Evolutionary conservation across 2,113 vertebrate species (phyloP).

Genomic region (Cairina moschata): DNA sequence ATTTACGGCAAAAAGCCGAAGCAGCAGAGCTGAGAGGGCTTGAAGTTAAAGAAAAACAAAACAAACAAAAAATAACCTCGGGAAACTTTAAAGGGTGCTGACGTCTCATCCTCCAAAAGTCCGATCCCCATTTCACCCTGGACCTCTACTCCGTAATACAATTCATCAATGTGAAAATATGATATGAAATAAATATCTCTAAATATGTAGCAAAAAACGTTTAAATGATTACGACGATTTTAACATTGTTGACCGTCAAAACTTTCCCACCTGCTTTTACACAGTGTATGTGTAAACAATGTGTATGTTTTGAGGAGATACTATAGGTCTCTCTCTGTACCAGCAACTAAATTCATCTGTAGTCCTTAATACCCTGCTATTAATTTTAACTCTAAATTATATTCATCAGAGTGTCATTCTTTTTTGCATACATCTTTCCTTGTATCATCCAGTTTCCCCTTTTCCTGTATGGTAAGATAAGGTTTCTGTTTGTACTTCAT

Average conservation of each 20-base stretch:
- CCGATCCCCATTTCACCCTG: fast-evolving
- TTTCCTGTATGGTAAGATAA: not conserved
- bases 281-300: not conserved
- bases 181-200: not conserved
- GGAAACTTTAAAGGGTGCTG: not conserved
- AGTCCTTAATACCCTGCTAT: not conserved
- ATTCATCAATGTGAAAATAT: not conserved
- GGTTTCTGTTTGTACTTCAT: not conserved
- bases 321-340: not conserved
- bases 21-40: not conserved
- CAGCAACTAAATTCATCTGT: not conserved
- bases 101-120: not conserved
- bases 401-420: fast-evolving
- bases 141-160: not conserved
- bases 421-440: not conserved
- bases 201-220: not conserved
- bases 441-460: not conserved
- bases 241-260: not conserved
- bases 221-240: fast-evolving
- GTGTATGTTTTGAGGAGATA: not conserved
- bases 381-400: not conserved
- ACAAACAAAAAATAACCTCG: not conserved
- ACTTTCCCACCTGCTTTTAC: not conserved
- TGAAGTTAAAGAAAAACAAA: not conserved
- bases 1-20: not conserved